Evolutionary conservation across 2,888 invertebrate species (phyloP), one percentile per base, ranked within the genome.

Genomic region (Lithophane socia): DNA sequence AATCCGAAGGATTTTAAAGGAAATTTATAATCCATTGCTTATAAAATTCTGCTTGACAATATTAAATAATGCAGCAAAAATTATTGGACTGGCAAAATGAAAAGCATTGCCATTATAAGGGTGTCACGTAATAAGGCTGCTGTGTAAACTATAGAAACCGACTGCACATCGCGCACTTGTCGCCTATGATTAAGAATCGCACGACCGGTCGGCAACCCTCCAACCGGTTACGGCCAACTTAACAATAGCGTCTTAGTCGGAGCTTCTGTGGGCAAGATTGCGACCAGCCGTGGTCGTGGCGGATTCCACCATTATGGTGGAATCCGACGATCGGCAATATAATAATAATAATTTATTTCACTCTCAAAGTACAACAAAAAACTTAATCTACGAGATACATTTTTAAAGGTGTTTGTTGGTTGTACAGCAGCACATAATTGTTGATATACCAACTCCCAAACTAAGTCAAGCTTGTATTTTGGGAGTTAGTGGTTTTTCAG

Each of bases 11-110:
- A 29, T 29, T 29, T 21, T 37, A 63, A 63, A 37, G 0, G 97
- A 98, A 84, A 98, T 99, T 69, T n/a, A 18, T 52, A 52, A 52
- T 52, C 42, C n/a, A 64, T 16, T 9, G 64, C 13, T 42, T 13
- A 12, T 12, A 37, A 42, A 64, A 64, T 42, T 42, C 8, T 42
- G 21, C 21, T 42, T 13, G 21, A 21, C 3, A 42, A 37, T 21
- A 3, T 63, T 58, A 13, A 24, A 58, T 58, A 58, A 58, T 24
- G 58, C 58, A 13, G 24, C 63, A 37, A 21, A 37, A 7, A 21
- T 63, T 8, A 8, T 42, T 42, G 42, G 21, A 21, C 21, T 42
- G 3, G 21, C 21, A 63, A 63, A 37, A 21, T 63, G 12, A 63
- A 37, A 61, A 10, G 29, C 29, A 18, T 18, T 24, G 24, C 9